Conservation (phyloP, 2,797 vertebrate genomes). For the Lacerta bilineata region DNA sequence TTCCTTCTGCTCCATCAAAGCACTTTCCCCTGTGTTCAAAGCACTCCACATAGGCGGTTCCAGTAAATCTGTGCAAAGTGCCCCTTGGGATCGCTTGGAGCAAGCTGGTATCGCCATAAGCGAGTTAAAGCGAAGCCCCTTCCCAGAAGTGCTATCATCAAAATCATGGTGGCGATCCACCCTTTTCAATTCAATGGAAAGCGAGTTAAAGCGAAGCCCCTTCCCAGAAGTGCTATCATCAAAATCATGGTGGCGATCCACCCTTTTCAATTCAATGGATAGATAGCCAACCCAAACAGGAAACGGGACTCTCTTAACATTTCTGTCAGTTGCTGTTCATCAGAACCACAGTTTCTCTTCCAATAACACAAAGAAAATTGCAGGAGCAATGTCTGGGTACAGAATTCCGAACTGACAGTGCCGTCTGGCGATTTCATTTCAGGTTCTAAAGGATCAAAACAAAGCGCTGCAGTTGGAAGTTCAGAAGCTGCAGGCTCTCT, state of each 20-base stretch:
- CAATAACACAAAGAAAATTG: neutral
- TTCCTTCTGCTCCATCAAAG: neutral
- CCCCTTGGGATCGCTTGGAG: neutral
- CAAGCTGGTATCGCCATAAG: neutral
- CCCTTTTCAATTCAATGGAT: neutral
- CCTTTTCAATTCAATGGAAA: neutral
- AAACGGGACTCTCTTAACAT: neutral
- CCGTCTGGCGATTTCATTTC: constrained; percentile 55
- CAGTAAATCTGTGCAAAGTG: neutral
- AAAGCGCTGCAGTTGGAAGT: constrained; percentile 87
- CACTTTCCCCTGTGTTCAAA: neutral
- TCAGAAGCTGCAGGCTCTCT: constrained; percentile 89
- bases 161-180: neutral
- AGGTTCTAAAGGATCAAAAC: constrained; percentile 93
- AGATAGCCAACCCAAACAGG: neutral
- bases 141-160: neutral
- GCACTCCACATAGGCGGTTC: neutral
- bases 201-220: neutral
- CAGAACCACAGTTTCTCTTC: neutral
- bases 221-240: neutral
- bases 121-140: neutral
- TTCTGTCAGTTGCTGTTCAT: neutral
- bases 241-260: neutral
- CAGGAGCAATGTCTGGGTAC: neutral
- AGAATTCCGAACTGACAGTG: constrained; percentile 26